Conservation (phyloP, 2,797 vertebrate genomes). For the Acestrorhynchus altus region DNA sequence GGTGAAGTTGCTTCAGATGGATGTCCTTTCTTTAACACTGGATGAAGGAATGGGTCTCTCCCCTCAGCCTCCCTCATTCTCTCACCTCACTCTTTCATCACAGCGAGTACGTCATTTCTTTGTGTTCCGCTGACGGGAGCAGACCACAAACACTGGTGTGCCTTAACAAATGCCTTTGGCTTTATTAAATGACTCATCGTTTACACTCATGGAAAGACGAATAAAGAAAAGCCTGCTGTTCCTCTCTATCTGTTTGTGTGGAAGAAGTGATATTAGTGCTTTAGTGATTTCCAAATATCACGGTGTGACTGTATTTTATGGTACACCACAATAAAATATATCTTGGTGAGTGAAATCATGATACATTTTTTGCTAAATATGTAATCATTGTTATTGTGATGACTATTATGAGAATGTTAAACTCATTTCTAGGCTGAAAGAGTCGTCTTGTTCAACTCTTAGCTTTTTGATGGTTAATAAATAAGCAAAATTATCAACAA, state of each 20-base stretch:
- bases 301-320: too few species aligned
- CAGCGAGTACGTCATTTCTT: slow-evolving; percentile 23
- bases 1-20: neutral
- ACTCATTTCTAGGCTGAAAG: too few species aligned
- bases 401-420: too few species aligned
- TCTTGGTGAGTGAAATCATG: too few species aligned
- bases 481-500: too few species aligned
- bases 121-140: neutral
- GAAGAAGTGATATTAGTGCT: neutral
- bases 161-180: slow-evolving; percentile 23
- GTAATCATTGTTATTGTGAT: too few species aligned
- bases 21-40: slow-evolving; percentile 16
- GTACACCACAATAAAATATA: too few species aligned
- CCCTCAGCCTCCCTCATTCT: slow-evolving; percentile 7
- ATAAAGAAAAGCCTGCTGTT: slow-evolving; percentile 17
- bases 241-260: slow-evolving; percentile 39
- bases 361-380: too few species aligned
- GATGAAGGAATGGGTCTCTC: neutral
- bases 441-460: too few species aligned
- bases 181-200: slow-evolving; percentile 44
- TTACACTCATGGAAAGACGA: slow-evolving; percentile 44
- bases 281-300: too few species aligned
- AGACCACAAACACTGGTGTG: slow-evolving; percentile 15
- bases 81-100: slow-evolving; percentile 18
- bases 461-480: too few species aligned